Base-by-base conservation (phyloP, 2,888 invertebrate genomes). In the Heliconius sara region DNA sequence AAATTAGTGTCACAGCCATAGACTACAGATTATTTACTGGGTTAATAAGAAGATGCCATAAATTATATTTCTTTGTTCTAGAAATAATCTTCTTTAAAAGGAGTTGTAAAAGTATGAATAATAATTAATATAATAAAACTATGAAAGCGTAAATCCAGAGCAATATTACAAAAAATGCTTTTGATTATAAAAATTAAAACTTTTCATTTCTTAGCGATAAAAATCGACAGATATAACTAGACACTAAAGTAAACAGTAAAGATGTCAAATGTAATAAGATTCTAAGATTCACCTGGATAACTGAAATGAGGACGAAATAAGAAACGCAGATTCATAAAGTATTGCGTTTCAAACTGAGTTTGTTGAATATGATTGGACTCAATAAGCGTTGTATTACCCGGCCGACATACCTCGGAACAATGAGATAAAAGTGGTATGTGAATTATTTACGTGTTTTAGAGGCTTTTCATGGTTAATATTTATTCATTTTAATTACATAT, bases 331-430 rank as follows among this genome's bases (percentile, higher is more conserved):
- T 82, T 81, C 80, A 82, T 80, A 81, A 70, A 77, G 78, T 78
- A 70, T 79, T 82, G 72, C 77, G 70, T 80, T 80, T 74, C 77
- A 80, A 77, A 77, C 70, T 73, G 19, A 72, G 76, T 57, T 77
- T 74, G 78, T 80, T 81, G 81, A 79, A 82, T 82, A 78, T 76
- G 81, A 82, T 82, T 82, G 79, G 74, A 81, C 82, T 82, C 81
- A 81, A 81, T 78, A 82, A 77, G 79, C 72, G 77, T 75, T 74
- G 70, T 80, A 78, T 78, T 73, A 75, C 43, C 60, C n/a, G 67
- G 43, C 67, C 25, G 78, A 73, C 47, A 12, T 67, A 27, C 47
- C 68, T 65, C n/a, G 52, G 77, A 77, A 30, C 43, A 74, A n/a
- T 34, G 30, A 75, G 4, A 67, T 34, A 67, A 67, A 47, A 67